Base-by-base conservation (phyloP, 2,888 invertebrate species). In the Spatulosminthurus flaviceps region DNA sequence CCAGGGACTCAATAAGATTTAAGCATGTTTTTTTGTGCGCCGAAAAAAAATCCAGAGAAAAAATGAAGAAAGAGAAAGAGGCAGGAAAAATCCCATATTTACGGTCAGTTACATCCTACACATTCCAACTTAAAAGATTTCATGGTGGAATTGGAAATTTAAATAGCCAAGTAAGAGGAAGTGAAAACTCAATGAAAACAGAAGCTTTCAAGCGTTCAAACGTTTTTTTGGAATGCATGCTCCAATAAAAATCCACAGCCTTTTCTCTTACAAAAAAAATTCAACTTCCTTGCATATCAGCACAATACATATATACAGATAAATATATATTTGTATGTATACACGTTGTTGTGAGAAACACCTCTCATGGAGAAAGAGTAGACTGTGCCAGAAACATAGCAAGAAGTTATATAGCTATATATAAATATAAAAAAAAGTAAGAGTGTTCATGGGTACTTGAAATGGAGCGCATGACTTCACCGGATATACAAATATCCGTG, bases 391-490 rank as follows among this genome's bases (percentile, higher is more conserved):
- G 19, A 42, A 41, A 22, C 24, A 84, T 64, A 24, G 11, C 22
- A 2, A 64, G 26, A 4, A 64, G 22, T 24, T 64, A 22, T 19
- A 64, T 2, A 64, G 2, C 11, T 64, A 64, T 22, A 64, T 21
- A 61, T 19, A 61, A 13, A n/a, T 5, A 61, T 61, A 61, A 13
- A 61, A 26, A 64, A 64, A 64, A 21, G 11, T 19, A 64, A 64
- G 64, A 11, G 22, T 22, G 21, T 64, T 26, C 19, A n/a, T 51
- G 51, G 51, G 86, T 29, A 94, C 90, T 88, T 92, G 91, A 86
- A 92, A 93, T 9, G 93, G 92, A 0, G 92, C 95, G 88, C 97
- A 97, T 0, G 97, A 97, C 89, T 97, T 97, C 7, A 97, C 90
- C 0, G 97, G 97, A 87, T 94, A 97, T 89, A 86, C 91, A 92